phyloP scores from a whole-genome alignment of 1,140 invertebrate genomes.

The Danaus plexippus region DNA sequence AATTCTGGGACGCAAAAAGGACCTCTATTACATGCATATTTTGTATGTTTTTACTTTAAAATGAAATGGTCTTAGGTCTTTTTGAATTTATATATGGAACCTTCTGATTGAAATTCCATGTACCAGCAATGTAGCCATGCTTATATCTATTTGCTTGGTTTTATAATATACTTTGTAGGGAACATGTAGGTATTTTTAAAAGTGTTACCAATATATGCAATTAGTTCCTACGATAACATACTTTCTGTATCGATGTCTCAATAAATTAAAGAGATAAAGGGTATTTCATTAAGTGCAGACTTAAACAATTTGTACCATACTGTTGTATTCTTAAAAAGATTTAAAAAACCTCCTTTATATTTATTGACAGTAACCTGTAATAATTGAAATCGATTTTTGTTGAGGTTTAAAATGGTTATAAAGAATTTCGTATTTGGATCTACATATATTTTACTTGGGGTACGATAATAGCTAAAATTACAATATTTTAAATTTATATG shows the following conservation, averaged over 20 bases:
- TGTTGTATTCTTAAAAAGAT: no score
- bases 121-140: constrained; percentile 58
- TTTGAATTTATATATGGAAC: constrained; percentile 7
- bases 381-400: no score
- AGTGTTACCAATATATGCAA: constrained; percentile 46
- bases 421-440: no score
- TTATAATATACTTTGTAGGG: constrained; percentile 49
- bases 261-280: constrained; percentile 14
- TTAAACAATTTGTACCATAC: no score
- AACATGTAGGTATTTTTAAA: constrained; percentile 46
- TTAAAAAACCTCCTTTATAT: no score
- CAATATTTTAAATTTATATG: no score
- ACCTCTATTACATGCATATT: constrained; percentile 12
- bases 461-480: no score
- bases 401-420: no score
- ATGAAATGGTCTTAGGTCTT: constrained; percentile 18
- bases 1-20: constrained; percentile 10
- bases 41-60: constrained; percentile 19
- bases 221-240: constrained; percentile 37
- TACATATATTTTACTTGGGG: no score
- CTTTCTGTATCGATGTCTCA: constrained; percentile 13
- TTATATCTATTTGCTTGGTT: constrained; percentile 55
- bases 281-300: constrained; percentile 4
- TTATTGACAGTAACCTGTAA: no score
- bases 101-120: constrained; percentile 68